These are phyloP conservation scores for Agriotes lineatus DNA, from an alignment of 2,888 invertebrate genomes.

Conservation along the genomic window DNA sequence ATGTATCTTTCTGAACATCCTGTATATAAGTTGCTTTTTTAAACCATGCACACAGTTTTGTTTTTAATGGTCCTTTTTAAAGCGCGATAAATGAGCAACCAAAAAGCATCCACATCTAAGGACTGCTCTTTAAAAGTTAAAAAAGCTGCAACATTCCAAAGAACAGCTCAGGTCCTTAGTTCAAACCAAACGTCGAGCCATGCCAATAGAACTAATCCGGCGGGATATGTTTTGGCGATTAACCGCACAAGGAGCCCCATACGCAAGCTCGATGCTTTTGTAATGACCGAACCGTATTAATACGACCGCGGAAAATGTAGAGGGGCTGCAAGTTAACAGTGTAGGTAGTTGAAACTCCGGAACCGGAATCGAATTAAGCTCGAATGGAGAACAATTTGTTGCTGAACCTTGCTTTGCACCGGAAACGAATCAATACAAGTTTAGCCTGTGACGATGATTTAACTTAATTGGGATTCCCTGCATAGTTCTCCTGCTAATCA, in stretches of 20 bases:
- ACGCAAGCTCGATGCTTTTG: constrained; percentile 22
- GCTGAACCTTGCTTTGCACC: constrained; percentile 53
- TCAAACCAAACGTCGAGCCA: too few relatives aligned
- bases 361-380: constrained; percentile 58
- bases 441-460: constrained; percentile 53
- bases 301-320: constrained; percentile 36
- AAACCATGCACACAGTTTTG: too few relatives aligned
- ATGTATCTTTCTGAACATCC: too few relatives aligned
- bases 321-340: constrained; percentile 45
- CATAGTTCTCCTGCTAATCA: constrained; percentile 38
- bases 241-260: constrained; percentile 11
- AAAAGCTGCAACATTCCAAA: too few relatives aligned
- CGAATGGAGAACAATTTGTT: constrained; percentile 59
- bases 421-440: constrained; percentile 56
- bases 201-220: too few relatives aligned
- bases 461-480: constrained; percentile 51
- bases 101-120: too few relatives aligned
- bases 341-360: constrained; percentile 53
- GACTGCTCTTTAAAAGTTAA: too few relatives aligned
- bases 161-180: too few relatives aligned
- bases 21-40: too few relatives aligned
- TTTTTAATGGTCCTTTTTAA: too few relatives aligned
- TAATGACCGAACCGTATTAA: constrained; percentile 38
- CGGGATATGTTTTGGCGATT: too few relatives aligned
- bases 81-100: too few relatives aligned